Conservation (phyloP, 1,140 invertebrate genomes). For the Orchestia grillus region DNA sequence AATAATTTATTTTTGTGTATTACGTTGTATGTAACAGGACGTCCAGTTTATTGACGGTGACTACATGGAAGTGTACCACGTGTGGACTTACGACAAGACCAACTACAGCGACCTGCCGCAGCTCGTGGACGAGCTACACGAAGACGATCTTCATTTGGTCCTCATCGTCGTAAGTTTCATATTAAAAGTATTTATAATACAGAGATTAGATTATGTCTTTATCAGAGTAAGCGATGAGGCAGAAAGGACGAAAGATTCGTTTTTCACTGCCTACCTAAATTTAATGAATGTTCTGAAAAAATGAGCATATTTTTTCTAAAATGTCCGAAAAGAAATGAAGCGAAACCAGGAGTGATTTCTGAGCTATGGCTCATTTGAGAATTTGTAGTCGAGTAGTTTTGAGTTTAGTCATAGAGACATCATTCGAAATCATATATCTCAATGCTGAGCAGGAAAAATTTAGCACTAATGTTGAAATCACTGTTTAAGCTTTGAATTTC, state of each 20-base stretch:
- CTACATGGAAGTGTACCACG: conserved; percentile 14
- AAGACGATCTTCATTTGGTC: conserved; percentile 3
- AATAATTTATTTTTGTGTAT: too few species aligned
- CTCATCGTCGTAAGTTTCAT: not conserved
- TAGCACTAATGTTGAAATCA: not conserved
- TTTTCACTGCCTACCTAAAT: too few species aligned
- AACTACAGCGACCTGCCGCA: conserved; percentile 19
- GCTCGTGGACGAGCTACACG: not conserved
- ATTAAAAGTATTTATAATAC: too few species aligned
- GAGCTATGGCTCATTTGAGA: too few species aligned
- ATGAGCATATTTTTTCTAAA: too few species aligned
- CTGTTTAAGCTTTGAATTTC: not conserved
- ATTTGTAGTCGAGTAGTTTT: not conserved
- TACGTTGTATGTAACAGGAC: not conserved
- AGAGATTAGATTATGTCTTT: too few species aligned
- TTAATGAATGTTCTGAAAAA: too few species aligned
- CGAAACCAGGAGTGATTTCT: too few species aligned
- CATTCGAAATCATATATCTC: not conserved
- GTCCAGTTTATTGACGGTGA: not conserved
- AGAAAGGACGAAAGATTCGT: too few species aligned
- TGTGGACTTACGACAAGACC: not conserved
- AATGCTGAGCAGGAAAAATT: not conserved
- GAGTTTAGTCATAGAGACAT: not conserved
- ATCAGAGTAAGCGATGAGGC: too few species aligned
- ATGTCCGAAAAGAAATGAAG: too few species aligned